Conservation (phyloP, 2,888 invertebrate genomes). For the Sialis fuliginosa region DNA sequence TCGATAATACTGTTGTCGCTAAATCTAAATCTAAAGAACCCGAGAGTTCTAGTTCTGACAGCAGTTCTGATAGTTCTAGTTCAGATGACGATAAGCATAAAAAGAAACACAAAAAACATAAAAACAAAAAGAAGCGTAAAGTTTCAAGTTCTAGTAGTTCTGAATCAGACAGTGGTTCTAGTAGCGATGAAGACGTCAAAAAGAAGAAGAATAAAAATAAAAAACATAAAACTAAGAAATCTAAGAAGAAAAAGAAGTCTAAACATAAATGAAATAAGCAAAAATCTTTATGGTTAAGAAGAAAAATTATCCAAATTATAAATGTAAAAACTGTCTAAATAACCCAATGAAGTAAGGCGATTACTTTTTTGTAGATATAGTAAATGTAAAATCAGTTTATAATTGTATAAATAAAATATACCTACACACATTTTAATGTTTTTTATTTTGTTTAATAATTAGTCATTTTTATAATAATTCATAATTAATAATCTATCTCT, state of each 20-base stretch:
- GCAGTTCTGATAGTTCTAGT: slow-evolving; percentile 26
- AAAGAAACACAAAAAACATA: slow-evolving; percentile 36
- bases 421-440: no score
- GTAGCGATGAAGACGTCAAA: slow-evolving; percentile 22
- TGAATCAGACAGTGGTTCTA: slow-evolving; percentile 11
- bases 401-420: no score
- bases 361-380: no score
- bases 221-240: slow-evolving; percentile 35
- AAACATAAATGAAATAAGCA: slow-evolving; percentile 29
- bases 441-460: no score
- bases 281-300: no score
- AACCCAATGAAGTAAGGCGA: no score
- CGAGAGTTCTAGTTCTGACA: slow-evolving; percentile 27
- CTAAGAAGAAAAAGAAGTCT: slow-evolving; percentile 56
- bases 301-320: no score
- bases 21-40: slow-evolving; percentile 24
- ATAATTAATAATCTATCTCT: no score
- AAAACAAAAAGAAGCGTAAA: slow-evolving; percentile 34
- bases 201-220: slow-evolving; percentile 19
- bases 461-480: no score
- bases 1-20: neutral
- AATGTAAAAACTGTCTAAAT: no score
- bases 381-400: no score
- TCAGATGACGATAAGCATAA: slow-evolving; percentile 31
- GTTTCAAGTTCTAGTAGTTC: slow-evolving; percentile 25